Percentiles rank a stretch among this genome's conserved stretches.
Conservation (phyloP, 2,888 invertebrate species). For the Chrysolina oricalcia region DNA sequence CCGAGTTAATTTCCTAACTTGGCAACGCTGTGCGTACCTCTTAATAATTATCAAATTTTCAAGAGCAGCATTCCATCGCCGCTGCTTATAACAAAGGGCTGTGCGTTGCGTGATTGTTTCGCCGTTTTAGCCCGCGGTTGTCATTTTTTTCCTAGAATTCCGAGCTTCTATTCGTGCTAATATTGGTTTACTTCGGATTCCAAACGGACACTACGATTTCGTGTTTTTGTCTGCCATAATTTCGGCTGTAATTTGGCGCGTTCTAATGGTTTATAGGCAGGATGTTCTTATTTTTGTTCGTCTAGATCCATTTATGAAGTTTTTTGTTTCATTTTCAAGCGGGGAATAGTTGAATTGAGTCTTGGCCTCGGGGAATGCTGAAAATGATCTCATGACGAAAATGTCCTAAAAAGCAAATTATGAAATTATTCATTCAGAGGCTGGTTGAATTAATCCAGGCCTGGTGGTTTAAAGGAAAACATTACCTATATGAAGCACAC, state of each 20-base stretch:
- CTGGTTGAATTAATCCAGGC: no score
- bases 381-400: neutral
- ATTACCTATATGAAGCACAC: no score
- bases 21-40: conserved; percentile 4
- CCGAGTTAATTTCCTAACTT: neutral
- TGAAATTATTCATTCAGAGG: no score
- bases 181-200: conserved; percentile 51
- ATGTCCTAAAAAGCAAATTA: neutral
- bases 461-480: no score
- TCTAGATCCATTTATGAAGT: conserved; percentile 18
- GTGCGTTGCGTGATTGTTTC: conserved; percentile 64
- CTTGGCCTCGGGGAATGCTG: neutral
- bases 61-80: conserved; percentile 35
- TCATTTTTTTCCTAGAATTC: conserved; percentile 62
- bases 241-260: conserved; percentile 26
- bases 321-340: conserved; percentile 4
- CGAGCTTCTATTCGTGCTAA: conserved; percentile 55
- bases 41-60: conserved; percentile 37
- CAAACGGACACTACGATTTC: conserved; percentile 32
- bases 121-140: conserved; percentile 65
- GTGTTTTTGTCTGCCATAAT: conserved; percentile 32
- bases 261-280: conserved; percentile 22
- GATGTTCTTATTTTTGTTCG: conserved; percentile 23
- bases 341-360: conserved; percentile 2
- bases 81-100: conserved; percentile 40